These are phyloP conservation scores for Chydorus sphaericus DNA, from an alignment of 2,888 invertebrate genomes.

Conservation along the genomic window DNA sequence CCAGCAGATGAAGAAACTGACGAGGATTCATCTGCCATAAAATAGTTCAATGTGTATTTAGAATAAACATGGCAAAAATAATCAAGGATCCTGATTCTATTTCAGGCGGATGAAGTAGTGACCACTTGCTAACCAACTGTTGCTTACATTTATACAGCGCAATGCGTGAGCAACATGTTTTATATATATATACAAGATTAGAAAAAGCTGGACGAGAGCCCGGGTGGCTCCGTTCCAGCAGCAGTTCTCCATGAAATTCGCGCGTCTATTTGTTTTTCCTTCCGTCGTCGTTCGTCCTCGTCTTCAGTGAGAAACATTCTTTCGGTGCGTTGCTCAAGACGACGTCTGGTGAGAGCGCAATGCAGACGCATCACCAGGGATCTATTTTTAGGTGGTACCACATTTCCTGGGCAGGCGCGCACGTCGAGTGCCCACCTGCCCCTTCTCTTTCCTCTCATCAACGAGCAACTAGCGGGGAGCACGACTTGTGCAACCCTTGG, in stretches of 20 bases:
- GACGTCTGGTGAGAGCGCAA: neutral
- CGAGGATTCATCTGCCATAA: neutral
- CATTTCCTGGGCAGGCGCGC: neutral
- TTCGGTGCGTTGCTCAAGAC: neutral
- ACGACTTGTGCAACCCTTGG: too few relatives aligned
- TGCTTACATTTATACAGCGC: neutral
- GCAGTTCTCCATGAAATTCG: neutral
- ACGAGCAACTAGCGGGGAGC: too few relatives aligned
- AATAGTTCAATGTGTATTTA: neutral
- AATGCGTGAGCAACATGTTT: neutral
- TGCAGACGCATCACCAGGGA: neutral
- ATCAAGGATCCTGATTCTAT: neutral
- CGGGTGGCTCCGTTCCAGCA: constrained; percentile 3
- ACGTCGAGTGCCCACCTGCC: constrained; percentile 24
- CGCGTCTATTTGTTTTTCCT: neutral
- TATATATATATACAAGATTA: too few relatives aligned
- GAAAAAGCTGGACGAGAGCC: constrained; percentile 2
- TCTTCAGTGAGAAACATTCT: neutral
- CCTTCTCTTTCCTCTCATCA: constrained; percentile 22
- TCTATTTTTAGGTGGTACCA: neutral
- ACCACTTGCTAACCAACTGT: constrained; percentile 14
- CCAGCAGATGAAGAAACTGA: neutral
- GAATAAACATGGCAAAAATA: neutral
- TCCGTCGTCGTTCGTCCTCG: neutral
- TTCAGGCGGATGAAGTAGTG: neutral